phyloP scores from a whole-genome alignment of 2,888 invertebrate genomes.

The Cylloceria caligata region DNA sequence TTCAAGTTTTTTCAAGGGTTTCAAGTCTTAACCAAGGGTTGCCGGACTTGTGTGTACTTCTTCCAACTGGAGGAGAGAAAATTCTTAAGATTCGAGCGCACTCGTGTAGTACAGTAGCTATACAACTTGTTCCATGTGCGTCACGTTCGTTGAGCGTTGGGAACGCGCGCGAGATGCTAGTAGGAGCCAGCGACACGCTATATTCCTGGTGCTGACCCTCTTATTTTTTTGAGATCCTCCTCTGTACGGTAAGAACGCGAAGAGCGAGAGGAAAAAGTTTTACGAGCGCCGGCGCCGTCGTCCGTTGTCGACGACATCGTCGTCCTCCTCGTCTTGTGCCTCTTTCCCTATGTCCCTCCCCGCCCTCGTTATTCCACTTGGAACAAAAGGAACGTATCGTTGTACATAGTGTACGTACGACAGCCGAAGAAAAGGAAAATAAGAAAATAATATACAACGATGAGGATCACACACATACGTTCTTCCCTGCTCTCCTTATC shows the following conservation, averaged over 20 bases:
- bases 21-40: slow-evolving; percentile 23
- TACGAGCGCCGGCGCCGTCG: slow-evolving; percentile 64
- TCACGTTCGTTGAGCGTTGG: slow-evolving; percentile 36
- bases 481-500: not conserved
- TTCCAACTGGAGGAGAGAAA: slow-evolving; percentile 20
- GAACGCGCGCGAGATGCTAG: slow-evolving; percentile 20
- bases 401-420: slow-evolving; percentile 28
- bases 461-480: slow-evolving; percentile 17
- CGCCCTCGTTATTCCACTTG: not conserved
- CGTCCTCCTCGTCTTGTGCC: slow-evolving; percentile 39
- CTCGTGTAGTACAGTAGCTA: slow-evolving; percentile 19
- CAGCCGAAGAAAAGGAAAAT: slow-evolving; percentile 11
- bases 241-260: slow-evolving; percentile 16
- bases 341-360: not conserved
- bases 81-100: slow-evolving; percentile 20
- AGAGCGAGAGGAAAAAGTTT: slow-evolving; percentile 54
- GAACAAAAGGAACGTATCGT: slow-evolving; percentile 40
- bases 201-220: slow-evolving; percentile 54
- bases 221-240: slow-evolving; percentile 48
- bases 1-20: slow-evolving; percentile 16
- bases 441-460: slow-evolving; percentile 37
- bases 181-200: slow-evolving; percentile 18
- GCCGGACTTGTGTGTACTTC: slow-evolving; percentile 13
- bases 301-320: slow-evolving; percentile 54
- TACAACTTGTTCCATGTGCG: slow-evolving; percentile 46